Percentiles rank a stretch among this genome's conserved stretches.
These are phyloP conservation scores for Mimachlamys varia DNA, from an alignment of 2,888 invertebrate genomes.

Conservation along the genomic window DNA sequence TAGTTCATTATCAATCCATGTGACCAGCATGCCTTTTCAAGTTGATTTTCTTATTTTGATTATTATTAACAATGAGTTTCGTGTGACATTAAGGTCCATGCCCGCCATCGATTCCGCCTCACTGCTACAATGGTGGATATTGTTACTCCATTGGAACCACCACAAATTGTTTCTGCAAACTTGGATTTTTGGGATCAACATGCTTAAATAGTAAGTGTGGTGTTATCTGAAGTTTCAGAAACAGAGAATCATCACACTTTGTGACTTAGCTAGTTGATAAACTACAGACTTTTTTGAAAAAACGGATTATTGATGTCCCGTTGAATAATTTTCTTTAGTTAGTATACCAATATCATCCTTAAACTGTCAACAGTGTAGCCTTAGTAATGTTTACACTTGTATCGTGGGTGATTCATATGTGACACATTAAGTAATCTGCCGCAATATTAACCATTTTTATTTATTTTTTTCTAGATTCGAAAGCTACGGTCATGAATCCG, in stretches of 20 bases:
- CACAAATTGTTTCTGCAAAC: constrained; percentile 51
- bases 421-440: too few relatives aligned
- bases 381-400: too few relatives aligned
- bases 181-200: constrained; percentile 45
- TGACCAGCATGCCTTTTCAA: not conserved
- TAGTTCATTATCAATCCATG: not conserved
- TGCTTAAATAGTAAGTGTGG: constrained; percentile 52
- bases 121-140: constrained; percentile 52
- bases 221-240: not conserved
- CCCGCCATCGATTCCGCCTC: not conserved
- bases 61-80: not conserved
- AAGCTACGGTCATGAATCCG: not conserved
- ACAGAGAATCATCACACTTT: too few relatives aligned
- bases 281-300: too few relatives aligned
- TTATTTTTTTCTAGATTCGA: constrained; percentile 8
- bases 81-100: constrained; percentile 43
- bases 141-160: constrained; percentile 44
- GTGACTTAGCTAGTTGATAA: too few relatives aligned
- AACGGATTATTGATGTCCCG: too few relatives aligned
- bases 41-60: too few relatives aligned
- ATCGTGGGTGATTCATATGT: too few relatives aligned
- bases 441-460: not conserved
- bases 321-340: too few relatives aligned
- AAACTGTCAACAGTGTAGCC: too few relatives aligned
- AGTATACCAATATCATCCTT: too few relatives aligned